Evolutionary conservation across 2,888 invertebrate species (phyloP).

Genomic region (Spilarctia lutea): DNA sequence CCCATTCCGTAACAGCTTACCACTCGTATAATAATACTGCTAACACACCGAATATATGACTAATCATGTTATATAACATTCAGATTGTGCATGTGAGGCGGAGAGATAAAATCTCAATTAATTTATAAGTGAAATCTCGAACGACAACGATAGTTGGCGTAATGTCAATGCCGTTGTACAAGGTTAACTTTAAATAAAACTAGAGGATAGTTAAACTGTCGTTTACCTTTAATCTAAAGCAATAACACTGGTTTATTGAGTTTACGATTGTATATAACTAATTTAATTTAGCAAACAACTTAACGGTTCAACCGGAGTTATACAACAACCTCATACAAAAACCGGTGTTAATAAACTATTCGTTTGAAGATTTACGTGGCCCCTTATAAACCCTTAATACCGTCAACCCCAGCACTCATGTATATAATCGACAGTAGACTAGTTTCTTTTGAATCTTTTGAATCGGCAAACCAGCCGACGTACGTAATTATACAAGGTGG

Average conservation of each 20-base stretch:
- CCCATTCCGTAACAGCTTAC: background rate
- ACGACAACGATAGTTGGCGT: slow-evolving; percentile 18
- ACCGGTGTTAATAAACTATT: no score
- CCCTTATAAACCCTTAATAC: no score
- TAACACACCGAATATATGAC: background rate
- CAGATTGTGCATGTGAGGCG: background rate
- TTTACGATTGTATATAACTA: background rate
- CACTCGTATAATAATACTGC: background rate
- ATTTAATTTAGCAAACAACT: background rate
- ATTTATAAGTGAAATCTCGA: slow-evolving; percentile 9
- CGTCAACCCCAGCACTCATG: no score
- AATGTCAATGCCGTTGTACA: slow-evolving; percentile 26
- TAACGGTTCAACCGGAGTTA: no score
- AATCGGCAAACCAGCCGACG: no score
- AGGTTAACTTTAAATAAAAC: slow-evolving; percentile 17
- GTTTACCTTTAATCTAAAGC: slow-evolving; percentile 14
- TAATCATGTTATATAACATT: background rate
- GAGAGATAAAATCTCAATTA: slow-evolving; percentile 17
- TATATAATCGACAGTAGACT: no score
- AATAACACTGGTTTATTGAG: slow-evolving; percentile 2
- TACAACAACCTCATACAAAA: no score
- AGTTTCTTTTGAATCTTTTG: no score
- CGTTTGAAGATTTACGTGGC: no score
- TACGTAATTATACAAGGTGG: no score
- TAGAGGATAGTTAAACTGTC: slow-evolving; percentile 18